Evolutionary conservation across 2,797 vertebrate genomes (phyloP), one percentile per base, ranked within the genome.

Genomic region (Ctenochaetus hawaiiensis): DNA sequence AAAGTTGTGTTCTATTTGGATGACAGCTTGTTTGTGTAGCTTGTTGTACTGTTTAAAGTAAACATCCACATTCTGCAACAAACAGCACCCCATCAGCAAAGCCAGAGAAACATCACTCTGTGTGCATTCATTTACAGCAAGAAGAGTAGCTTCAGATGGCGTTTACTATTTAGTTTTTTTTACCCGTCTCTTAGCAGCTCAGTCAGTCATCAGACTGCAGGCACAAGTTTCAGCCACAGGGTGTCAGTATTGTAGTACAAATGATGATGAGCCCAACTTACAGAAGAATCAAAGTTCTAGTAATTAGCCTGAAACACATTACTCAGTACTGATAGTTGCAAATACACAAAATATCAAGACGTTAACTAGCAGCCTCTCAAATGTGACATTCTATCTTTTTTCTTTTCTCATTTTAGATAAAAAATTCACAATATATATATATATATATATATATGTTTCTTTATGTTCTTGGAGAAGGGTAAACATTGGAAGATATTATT

Each of bases 141-240:
- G 34, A 1, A 26, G n/a, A 45, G 13, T 22, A 18, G 5, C 34
- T 5, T 67, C 44, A n/a, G 30, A 2, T 22, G 20, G 9, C 9
- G 11, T 26, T 37, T 45, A 67, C 43, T 8, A n/a, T 17, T 17
- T 37, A 18, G 10, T 22, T 44, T 57, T 57, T 63, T 1, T 57
- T 16, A 30, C 57, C 18, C 43, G 17, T 13, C 5, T 1, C 7
- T 62, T 13, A n/a, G 17, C 20, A 41, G 10, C 10, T n/a, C 20
- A 11, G 17, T 12, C 14, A 4, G 47, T 30, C 6, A 22, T 18
- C 23, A 43, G 10, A 1, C n/a, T 64, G 64, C 37, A 67, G 44
- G 39, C 3, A 6, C 62, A 44, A 0, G 1, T 7, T 16, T 48
- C 11, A 39, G 53, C 87, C 94, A 94, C 91, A 67, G 71, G 91